Conservation (phyloP, 2,113 vertebrate genomes). For the Notothenia coriiceps region DNA sequence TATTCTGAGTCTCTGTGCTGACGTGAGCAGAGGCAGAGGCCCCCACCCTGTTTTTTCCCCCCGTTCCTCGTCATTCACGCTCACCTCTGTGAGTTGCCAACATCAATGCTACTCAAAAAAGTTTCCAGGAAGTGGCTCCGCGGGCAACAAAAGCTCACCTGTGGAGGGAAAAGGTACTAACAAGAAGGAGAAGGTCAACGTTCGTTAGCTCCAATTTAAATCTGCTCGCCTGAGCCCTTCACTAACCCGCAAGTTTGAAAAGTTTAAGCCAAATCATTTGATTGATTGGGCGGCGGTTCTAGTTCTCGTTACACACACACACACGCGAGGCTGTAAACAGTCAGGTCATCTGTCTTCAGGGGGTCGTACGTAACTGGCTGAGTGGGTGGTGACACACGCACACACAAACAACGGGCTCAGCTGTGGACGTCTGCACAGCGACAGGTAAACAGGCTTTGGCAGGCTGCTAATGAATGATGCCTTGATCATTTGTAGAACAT, state of each 20-base stretch:
- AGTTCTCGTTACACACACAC: constrained; percentile 6
- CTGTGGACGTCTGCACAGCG: constrained; percentile 1
- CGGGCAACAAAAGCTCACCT: constrained; percentile 62
- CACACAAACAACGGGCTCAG: constrained; percentile 4
- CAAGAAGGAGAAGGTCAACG: constrained; percentile 31
- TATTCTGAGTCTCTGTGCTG: constrained; percentile 54
- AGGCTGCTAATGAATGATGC: constrained; percentile 8
- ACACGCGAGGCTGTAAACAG: constrained; percentile 25
- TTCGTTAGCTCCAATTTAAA: constrained; percentile 73
- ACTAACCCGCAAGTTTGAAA: constrained; percentile 53
- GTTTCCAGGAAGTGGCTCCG: constrained; percentile 68
- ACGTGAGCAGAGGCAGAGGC: constrained; percentile 53
- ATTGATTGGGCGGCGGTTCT: constrained; percentile 40
- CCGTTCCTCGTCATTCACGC: constrained; percentile 39
- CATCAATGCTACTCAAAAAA: constrained; percentile 60
- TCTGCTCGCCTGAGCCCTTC: constrained; percentile 58
- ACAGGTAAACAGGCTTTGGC: constrained; percentile 21
- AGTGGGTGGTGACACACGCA: constrained; percentile 22
- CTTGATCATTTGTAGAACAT: constrained; percentile 19
- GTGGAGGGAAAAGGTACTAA: constrained; percentile 28
- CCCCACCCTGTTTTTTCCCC: not conserved
- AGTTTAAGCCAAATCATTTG: constrained; percentile 51
- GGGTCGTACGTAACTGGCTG: constrained; percentile 6
- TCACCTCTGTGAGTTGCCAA: constrained; percentile 67
- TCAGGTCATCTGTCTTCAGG: constrained; percentile 21